Base-by-base conservation (phyloP, 1,140 invertebrate species). In the Drosophila dunni region DNA sequence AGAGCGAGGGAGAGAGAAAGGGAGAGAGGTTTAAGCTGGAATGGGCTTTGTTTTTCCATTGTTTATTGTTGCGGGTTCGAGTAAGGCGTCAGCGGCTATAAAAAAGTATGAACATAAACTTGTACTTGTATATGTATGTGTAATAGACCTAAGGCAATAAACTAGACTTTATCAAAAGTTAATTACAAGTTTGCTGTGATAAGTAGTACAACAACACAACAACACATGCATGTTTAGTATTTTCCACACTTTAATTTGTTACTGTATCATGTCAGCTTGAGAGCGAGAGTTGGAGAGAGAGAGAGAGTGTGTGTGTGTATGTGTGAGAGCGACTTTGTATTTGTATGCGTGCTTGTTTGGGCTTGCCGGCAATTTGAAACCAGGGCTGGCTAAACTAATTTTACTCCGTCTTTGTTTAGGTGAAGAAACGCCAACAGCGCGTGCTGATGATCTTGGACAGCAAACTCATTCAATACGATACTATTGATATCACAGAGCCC, bases 401-500 rank as follows among this genome's bases (percentile, higher is more conserved):
- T 44, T 42, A 11, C 3, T 58, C 1, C 34, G 6, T 20, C 15
- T 29, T 5, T 38, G 6, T 20, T 50, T 60, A 99, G 98, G 96
- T 99, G 34, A 98, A 98, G 93, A 98, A 98, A 92, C 94, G 97
- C 79, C 98, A 99, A 92, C 97, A 98, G 92, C 94, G 97, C 68
- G 97, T 98, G 17, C 93, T 97, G 64, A 97, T 98, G 95, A 97
- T 98, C 89, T 93, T 99, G 77, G 97, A 98, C 86, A 97, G 97
- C 81, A 97, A 97, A 94, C 96, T 95, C 92, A 96, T 99, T 79
- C 94, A 96, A 69, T 98, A 97, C 93, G 95, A 97, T 92, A 93
- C 95, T 15, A 96, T 99, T 79, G 98, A 99, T 92, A 98, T 99
- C 83, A 96, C 97, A 38, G 97, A 98, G 92, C 97, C 97, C 15